Evolutionary conservation across 1,140 invertebrate genomes (phyloP).

Genomic region (Mactra quadrangularis): DNA sequence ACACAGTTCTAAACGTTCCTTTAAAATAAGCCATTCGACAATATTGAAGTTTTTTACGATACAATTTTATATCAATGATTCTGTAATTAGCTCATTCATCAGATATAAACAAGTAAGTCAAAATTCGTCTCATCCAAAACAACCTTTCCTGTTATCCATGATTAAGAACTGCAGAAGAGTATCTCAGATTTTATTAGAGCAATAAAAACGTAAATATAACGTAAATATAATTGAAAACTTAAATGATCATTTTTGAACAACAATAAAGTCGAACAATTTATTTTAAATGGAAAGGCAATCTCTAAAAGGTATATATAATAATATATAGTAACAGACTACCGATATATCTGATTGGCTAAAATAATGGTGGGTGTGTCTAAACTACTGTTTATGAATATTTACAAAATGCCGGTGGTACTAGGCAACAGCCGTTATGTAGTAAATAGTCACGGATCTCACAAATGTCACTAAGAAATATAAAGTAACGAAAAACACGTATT

Average conservation of each 20-base stretch:
- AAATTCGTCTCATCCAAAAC: not conserved
- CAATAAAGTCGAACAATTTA: not conserved
- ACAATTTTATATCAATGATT: too few relatives aligned
- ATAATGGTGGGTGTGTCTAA: not conserved
- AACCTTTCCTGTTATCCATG: not conserved
- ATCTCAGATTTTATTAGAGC: not conserved
- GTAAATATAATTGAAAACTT: not conserved
- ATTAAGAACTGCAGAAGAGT: not conserved
- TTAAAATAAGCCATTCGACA: too few relatives aligned
- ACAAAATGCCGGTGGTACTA: constrained; percentile 30
- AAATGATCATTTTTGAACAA: not conserved
- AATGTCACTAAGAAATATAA: not conserved
- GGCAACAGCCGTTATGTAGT: constrained; percentile 22
- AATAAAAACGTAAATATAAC: not conserved
- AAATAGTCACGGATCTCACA: not conserved
- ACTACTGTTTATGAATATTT: constrained; percentile 24
- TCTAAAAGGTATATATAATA: constrained; percentile 12
- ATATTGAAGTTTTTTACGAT: too few relatives aligned
- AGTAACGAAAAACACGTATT: not conserved
- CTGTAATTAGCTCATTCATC: too few relatives aligned
- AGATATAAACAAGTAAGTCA: too few relatives aligned
- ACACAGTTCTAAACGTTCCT: too few relatives aligned
- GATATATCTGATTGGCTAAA: constrained; percentile 31
- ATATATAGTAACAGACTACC: constrained; percentile 24
- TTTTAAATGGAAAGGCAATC: constrained; percentile 11